phyloP scores from a whole-genome alignment of 2,113 vertebrate species.

The Phalacrocorax brasilianus region DNA sequence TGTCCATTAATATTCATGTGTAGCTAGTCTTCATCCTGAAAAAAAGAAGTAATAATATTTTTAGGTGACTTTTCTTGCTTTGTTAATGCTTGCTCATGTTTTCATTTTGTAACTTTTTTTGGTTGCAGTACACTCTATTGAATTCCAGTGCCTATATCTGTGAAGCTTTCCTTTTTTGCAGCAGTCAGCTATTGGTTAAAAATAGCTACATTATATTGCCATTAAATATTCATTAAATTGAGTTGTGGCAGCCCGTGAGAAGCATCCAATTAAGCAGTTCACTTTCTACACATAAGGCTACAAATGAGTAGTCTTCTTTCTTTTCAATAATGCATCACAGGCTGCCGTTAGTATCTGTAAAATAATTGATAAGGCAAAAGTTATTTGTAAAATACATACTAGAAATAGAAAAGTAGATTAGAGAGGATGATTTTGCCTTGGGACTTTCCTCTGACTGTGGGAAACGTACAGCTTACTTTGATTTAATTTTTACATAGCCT shows the following conservation, averaged over 20 bases:
- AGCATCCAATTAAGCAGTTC: conserved; percentile 24
- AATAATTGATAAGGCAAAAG: conserved; percentile 49
- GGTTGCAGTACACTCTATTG: background rate
- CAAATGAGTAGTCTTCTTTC: conserved; percentile 5
- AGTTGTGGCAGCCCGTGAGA: conserved; percentile 9
- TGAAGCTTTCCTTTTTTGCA: background rate
- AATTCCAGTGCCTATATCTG: background rate
- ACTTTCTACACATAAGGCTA: conserved; percentile 13
- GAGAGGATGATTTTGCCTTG: conserved; percentile 18
- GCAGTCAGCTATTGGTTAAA: conserved; percentile 18
- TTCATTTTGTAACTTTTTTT: background rate
- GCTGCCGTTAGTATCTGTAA: background rate
- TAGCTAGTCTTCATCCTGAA: background rate
- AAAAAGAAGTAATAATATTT: background rate
- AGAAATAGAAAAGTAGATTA: conserved; percentile 30
- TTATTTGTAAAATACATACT: conserved; percentile 41
- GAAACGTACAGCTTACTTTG: background rate
- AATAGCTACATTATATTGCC: background rate
- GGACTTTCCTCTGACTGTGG: background rate
- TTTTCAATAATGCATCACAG: conserved; percentile 44
- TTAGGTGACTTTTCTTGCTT: background rate
- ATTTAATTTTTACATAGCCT: conserved; percentile 16
- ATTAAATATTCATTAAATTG: conserved; percentile 52
- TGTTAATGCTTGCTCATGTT: accelerated
- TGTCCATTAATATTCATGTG: background rate